phyloP scores from a whole-genome alignment of 2,113 vertebrate genomes.

The Peromyscus polionotus region DNA sequence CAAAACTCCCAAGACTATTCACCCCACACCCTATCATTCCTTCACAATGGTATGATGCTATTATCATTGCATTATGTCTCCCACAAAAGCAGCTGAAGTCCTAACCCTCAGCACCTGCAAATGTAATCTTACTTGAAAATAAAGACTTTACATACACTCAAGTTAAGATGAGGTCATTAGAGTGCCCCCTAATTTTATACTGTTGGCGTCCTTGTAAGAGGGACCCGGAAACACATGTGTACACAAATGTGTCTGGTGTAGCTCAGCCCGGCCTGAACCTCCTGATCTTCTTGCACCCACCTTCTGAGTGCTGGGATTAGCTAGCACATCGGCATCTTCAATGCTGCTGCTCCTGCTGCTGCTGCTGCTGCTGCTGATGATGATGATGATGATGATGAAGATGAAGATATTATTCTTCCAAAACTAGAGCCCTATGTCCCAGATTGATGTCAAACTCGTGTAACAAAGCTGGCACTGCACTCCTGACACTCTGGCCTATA shows the following conservation, averaged over 20 bases:
- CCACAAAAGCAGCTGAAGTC: background rate
- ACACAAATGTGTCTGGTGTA: background rate
- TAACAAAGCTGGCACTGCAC: background rate
- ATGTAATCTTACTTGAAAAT: constrained; percentile 19
- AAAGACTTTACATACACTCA: background rate
- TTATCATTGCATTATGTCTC: background rate
- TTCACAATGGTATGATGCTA: background rate
- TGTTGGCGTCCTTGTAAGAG: background rate
- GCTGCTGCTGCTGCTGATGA: too few species aligned
- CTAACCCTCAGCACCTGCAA: background rate
- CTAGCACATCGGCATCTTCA: background rate
- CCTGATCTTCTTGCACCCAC: background rate
- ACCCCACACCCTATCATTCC: background rate
- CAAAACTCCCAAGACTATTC: background rate
- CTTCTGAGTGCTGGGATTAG: background rate
- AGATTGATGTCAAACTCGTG: background rate
- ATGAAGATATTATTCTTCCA: background rate
- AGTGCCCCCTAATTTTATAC: background rate
- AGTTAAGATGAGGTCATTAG: background rate
- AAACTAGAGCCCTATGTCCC: too few species aligned
- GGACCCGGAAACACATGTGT: background rate
- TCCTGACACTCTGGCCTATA: too few species aligned
- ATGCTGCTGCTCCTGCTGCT: background rate
- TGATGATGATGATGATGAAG: background rate
- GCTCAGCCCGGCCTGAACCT: background rate